Percentiles rank a stretch among this genome's conserved stretches.
Evolutionary conservation across 2,797 vertebrate species (phyloP).

Genomic region (Leuciscus waleckii): DNA sequence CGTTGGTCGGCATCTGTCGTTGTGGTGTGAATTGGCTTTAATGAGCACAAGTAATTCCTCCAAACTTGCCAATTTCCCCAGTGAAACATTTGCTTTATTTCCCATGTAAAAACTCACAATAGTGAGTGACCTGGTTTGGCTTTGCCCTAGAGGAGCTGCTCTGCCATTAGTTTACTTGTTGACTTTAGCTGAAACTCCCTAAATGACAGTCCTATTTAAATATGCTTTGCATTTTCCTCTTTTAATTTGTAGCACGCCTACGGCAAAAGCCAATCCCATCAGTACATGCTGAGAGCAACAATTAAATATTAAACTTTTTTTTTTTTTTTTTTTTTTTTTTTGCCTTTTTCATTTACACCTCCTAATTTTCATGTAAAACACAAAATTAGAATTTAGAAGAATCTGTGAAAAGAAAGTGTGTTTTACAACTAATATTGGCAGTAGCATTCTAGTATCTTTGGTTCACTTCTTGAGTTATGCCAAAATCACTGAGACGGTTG

Average conservation of each 20-base stretch:
- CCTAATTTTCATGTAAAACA: too few species aligned
- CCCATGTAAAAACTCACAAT: neutral
- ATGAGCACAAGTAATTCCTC: neutral
- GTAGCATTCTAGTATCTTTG: neutral
- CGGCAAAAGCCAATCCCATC: conserved; percentile 42
- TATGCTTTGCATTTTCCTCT: conserved; percentile 44
- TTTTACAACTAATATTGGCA: neutral
- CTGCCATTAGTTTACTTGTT: conserved; percentile 37
- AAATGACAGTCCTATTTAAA: conserved; percentile 47
- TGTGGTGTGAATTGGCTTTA: neutral
- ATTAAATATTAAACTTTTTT: conserved; percentile 52
- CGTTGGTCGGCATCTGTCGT: neutral
- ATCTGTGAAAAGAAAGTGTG: too few species aligned
- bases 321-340: neutral
- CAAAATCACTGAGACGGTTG: neutral
- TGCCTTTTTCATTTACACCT: too few species aligned
- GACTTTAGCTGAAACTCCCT: conserved; percentile 30
- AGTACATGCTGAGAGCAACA: conserved; percentile 52
- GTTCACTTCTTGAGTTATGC: neutral
- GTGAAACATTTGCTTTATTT: conserved; percentile 5
- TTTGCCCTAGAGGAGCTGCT: conserved; percentile 27
- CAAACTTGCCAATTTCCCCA: neutral
- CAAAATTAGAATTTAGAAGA: too few species aligned
- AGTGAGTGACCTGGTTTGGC: conserved; percentile 29
- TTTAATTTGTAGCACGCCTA: conserved; percentile 46